Percentiles rank a stretch among this genome's conserved stretches.
Conservation (phyloP, 2,113 vertebrate genomes). For the Ranitomeya imitator region DNA sequence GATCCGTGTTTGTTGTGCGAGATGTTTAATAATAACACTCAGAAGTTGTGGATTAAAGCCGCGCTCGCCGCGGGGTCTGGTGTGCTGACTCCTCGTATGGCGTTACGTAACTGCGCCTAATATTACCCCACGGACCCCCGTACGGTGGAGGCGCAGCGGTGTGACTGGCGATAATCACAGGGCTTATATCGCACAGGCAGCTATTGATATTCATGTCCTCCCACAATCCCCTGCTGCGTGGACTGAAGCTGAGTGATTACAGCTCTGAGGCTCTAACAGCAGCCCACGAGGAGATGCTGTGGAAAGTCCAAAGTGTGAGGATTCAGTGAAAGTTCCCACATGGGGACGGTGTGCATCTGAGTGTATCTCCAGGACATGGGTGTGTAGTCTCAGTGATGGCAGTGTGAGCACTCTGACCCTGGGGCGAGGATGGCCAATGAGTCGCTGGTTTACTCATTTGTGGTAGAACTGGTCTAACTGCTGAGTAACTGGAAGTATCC, state of each 20-base stretch:
- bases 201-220: neutral
- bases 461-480: neutral
- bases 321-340: neutral
- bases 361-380: neutral
- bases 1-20: conserved; percentile 10
- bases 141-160: neutral
- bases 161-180: neutral
- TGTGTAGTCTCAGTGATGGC: neutral
- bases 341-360: neutral
- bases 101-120: neutral
- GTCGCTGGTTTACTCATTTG: neutral
- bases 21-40: neutral
- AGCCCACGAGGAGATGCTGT: too few relatives aligned
- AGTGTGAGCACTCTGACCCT: too few relatives aligned
- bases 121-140: neutral
- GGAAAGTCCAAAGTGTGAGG: too few relatives aligned
- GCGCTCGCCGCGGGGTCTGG: neutral
- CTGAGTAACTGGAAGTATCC: neutral
- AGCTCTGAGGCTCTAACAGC: too few relatives aligned
- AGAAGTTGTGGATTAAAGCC: neutral
- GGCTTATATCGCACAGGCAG: neutral
- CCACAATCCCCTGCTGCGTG: neutral
- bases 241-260: too few relatives aligned
- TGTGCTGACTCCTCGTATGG: neutral
- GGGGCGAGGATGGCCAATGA: too few relatives aligned